Evolutionary conservation across 2,888 invertebrate species (phyloP).

Genomic region (Halictus ligatus): DNA sequence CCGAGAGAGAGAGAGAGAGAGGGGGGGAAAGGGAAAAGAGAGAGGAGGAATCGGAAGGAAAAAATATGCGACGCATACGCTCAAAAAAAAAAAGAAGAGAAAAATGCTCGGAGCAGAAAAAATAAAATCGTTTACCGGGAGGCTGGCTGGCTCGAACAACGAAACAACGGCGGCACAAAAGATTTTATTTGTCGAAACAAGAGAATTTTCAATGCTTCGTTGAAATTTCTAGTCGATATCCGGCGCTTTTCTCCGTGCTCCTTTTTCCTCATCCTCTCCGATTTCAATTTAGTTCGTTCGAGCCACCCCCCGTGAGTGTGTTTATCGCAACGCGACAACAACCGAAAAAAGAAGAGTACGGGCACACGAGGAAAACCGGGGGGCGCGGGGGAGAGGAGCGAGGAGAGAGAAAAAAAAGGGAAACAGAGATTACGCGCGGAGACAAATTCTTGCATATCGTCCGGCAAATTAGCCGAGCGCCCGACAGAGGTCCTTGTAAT

Average conservation of each 20-base stretch:
- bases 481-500: not conserved
- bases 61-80: not conserved
- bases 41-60: not conserved
- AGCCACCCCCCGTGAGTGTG: not conserved
- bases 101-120: not conserved
- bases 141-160: not conserved
- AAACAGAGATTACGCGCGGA: not conserved
- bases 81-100: not conserved
- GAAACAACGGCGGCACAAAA: slow-evolving; percentile 26
- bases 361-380: not conserved
- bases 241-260: slow-evolving; percentile 8
- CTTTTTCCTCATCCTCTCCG: not conserved
- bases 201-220: slow-evolving; percentile 31
- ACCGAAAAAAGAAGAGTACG: not conserved
- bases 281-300: slow-evolving; percentile 25
- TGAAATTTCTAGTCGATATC: slow-evolving; percentile 16
- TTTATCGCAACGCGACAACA: not conserved
- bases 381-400: too few species aligned
- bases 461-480: slow-evolving; percentile 1
- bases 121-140: slow-evolving; percentile 35
- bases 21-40: not conserved
- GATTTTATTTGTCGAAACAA: slow-evolving; percentile 54
- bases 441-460: slow-evolving; percentile 22
- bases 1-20: not conserved
- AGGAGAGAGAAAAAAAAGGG: not conserved